Conservation (phyloP, 1,140 invertebrate species). For the Centruroides vittatus region DNA sequence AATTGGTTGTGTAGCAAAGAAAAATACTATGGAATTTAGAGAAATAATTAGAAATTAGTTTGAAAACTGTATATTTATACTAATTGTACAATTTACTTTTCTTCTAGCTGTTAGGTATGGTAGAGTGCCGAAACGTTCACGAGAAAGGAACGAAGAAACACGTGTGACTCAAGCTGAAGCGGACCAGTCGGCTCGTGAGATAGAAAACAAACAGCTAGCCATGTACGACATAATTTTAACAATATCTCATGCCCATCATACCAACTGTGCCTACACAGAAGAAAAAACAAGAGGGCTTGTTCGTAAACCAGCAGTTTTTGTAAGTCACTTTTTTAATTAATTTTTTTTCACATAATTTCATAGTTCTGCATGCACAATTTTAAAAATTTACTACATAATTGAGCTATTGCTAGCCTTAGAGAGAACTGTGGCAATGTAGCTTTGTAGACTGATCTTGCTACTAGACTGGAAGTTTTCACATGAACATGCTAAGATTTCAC, state of each 20-base stretch:
- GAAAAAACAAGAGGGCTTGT: slow-evolving; percentile 55
- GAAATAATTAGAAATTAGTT: too few species aligned
- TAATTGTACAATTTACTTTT: too few species aligned
- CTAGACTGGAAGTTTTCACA: too few species aligned
- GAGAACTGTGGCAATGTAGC: too few species aligned
- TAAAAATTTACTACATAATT: too few species aligned
- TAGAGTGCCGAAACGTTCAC: slow-evolving; percentile 79
- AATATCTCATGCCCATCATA: slow-evolving; percentile 77
- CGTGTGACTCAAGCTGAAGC: slow-evolving; percentile 26
- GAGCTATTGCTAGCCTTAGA: too few species aligned
- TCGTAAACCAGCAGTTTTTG: slow-evolving; percentile 52
- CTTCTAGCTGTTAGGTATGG: slow-evolving; percentile 80
- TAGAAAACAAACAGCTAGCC: slow-evolving; percentile 38
- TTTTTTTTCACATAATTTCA: background rate
- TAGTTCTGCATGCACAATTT: too few species aligned
- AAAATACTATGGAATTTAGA: too few species aligned
- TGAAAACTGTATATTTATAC: too few species aligned
- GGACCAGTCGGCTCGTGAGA: slow-evolving; percentile 19
- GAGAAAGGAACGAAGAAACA: slow-evolving; percentile 52
- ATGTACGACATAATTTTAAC: slow-evolving; percentile 74
- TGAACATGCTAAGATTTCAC: too few species aligned
- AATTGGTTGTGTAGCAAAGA: too few species aligned
- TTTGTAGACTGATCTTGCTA: background rate
- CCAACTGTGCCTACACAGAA: slow-evolving; percentile 78
- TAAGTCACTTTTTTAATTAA: slow-evolving; percentile 28